These are phyloP conservation scores for Fragum sueziense DNA, from an alignment of 2,888 invertebrate species.

Conservation along the genomic window DNA sequence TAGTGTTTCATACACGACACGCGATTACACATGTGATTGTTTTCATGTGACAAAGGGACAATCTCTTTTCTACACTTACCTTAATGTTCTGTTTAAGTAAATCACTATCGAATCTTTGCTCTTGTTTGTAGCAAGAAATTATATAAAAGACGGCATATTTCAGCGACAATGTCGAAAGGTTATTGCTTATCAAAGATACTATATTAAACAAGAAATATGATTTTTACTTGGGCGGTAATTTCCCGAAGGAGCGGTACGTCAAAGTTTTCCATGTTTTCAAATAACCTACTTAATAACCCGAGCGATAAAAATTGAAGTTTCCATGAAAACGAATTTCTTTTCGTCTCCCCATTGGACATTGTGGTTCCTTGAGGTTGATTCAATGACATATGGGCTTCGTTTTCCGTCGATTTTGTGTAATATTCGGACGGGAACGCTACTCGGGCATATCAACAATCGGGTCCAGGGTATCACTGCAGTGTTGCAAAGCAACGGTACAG, in stretches of 20 bases:
- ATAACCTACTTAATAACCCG: conserved; percentile 15
- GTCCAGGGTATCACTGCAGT: no score
- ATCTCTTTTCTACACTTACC: no score
- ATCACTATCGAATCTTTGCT: no score
- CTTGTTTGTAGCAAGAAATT: no score
- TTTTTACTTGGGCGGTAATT: conserved; percentile 14
- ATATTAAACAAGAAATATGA: conserved; percentile 22
- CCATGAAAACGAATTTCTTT: not conserved
- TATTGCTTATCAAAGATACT: conserved; percentile 4
- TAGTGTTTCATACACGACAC: no score
- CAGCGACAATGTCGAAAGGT: not conserved
- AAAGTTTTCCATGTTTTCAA: conserved; percentile 15
- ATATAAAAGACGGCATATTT: not conserved
- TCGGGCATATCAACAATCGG: no score
- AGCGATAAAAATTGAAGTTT: not conserved
- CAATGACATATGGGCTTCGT: not conserved
- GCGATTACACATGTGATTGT: no score
- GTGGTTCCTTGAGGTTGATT: not conserved
- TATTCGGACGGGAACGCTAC: not conserved
- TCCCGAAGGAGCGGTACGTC: conserved; percentile 5
- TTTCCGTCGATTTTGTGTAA: not conserved
- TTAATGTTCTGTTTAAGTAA: no score
- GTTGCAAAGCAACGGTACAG: no score
- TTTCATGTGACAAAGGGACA: no score
- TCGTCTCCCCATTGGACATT: not conserved